Evolutionary conservation across 2,113 vertebrate genomes (phyloP), one percentile per base, ranked within the genome.

Genomic region (Pseudolaguvia tuberculata): DNA sequence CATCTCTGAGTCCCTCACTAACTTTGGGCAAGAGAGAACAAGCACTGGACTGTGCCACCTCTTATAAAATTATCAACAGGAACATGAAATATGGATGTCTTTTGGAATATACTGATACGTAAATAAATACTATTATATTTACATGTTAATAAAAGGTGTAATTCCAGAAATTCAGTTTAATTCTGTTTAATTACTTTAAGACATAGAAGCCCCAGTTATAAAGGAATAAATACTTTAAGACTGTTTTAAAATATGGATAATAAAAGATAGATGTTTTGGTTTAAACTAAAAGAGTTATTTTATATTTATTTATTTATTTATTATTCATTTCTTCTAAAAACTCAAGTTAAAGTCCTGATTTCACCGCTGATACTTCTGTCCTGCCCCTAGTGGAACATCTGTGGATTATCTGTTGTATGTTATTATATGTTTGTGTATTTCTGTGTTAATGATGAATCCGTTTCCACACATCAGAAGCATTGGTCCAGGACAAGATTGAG

Each of bases 401-500:
- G 15, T 66, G 50, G 21, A 50, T 50, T 23, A 50, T 67, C 45
- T 50, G 45, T 25, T 18, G 45, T 67, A 21, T 50, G 45, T 25
- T 18, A 27, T 51, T 50, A 7, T 39, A 52, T 52, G 51, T 68
- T 62, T 73, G 48, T 51, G 50, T 63, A 31, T 53, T 56, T 35
- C 55, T 72, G 35, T 58, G 82, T 78, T 83, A 81, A 81, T 83
- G 51, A 81, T 81, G 75, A 79, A 83, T 56, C 71, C 6, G 77
- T 52, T 58, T 77, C 62, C 57, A 81, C 71, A 77, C 77, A 74
- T 78, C 67, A 76, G 77, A 62, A 56, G 52, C 70, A 76, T 52
- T 71, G 76, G 72, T 31, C 52, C 72, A 75, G 55, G 29, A 75
- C 69, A 18, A 45, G 58, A 52, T 75, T 75, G 50, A 67, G 71